These are phyloP conservation scores for Ctenicera cuprea DNA, from an alignment of 2,888 invertebrate species.

Conservation along the genomic window DNA sequence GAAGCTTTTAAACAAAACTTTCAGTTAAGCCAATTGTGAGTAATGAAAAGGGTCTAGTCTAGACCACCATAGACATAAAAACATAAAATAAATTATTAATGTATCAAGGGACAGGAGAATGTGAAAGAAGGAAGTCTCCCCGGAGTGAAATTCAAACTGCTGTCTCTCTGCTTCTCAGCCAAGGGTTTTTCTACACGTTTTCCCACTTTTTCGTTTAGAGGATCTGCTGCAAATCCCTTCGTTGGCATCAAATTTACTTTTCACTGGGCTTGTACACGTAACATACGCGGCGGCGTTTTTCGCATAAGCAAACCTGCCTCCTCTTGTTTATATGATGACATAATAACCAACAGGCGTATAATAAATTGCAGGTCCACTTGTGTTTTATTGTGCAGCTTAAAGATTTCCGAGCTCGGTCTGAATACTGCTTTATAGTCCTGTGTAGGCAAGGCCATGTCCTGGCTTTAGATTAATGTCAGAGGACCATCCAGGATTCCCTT, in stretches of 20 bases:
- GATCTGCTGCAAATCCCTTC: slow-evolving; percentile 23
- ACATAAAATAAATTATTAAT: slow-evolving; percentile 20
- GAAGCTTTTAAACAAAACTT: not conserved
- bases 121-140: slow-evolving; percentile 19
- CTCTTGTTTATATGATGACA: slow-evolving; percentile 40
- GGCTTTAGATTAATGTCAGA: slow-evolving; percentile 42
- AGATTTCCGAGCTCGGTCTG: slow-evolving; percentile 30
- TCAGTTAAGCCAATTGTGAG: slow-evolving; percentile 7
- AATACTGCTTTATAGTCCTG: slow-evolving; percentile 32
- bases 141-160: slow-evolving; percentile 20
- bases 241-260: slow-evolving; percentile 30
- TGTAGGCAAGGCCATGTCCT: slow-evolving; percentile 34
- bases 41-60: not conserved
- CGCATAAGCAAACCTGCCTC: slow-evolving; percentile 28
- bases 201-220: slow-evolving; percentile 19
- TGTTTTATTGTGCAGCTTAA: slow-evolving; percentile 45
- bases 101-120: not conserved
- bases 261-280: slow-evolving; percentile 14
- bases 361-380: slow-evolving; percentile 45
- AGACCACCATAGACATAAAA: slow-evolving; percentile 9
- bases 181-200: slow-evolving; percentile 26
- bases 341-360: slow-evolving; percentile 44
- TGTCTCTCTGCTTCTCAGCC: not conserved
- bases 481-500: slow-evolving; percentile 33
- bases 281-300: slow-evolving; percentile 21